Evolutionary conservation across 1,140 invertebrate species (phyloP).

Genomic region (Nixonia krombeini): DNA sequence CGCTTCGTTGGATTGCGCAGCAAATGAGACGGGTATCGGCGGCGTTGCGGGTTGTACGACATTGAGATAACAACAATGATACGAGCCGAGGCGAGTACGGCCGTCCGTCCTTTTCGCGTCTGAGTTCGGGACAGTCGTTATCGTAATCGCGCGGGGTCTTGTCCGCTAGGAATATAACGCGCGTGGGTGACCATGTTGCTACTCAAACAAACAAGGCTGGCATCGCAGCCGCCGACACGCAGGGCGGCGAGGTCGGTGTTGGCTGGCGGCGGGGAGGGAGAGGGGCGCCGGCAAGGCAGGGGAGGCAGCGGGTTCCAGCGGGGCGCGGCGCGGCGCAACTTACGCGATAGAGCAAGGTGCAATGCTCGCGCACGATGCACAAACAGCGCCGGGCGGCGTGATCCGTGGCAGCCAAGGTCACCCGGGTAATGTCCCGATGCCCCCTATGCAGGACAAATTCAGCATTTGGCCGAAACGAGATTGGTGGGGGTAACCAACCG

Average conservation of each 20-base stretch:
- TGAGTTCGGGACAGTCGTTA: slow-evolving; percentile 1
- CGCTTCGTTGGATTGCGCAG: slow-evolving; percentile 1
- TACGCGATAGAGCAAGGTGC: slow-evolving; percentile 69
- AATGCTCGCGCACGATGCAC: slow-evolving; percentile 68
- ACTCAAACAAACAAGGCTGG: slow-evolving; percentile 36
- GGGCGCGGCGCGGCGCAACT: slow-evolving; percentile 24
- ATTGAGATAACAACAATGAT: slow-evolving; percentile 9
- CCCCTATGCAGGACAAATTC: slow-evolving; percentile 72
- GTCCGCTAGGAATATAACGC: slow-evolving; percentile 17
- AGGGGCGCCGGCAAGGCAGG: slow-evolving; percentile 16
- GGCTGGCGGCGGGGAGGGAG: slow-evolving; percentile 24
- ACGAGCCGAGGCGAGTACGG: neutral
- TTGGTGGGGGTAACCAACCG: slow-evolving; percentile 39
- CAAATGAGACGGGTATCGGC: no score
- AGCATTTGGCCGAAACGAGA: slow-evolving; percentile 54
- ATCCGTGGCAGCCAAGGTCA: slow-evolving; percentile 68
- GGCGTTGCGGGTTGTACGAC: neutral
- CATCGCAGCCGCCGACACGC: no score
- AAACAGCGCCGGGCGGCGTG: slow-evolving; percentile 62
- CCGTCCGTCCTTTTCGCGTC: neutral
- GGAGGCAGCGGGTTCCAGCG: slow-evolving; percentile 8
- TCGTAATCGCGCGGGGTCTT: neutral
- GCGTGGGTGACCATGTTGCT: slow-evolving; percentile 35
- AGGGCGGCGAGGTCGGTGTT: no score
- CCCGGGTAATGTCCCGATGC: slow-evolving; percentile 72